Evolutionary conservation across 1,140 invertebrate species (phyloP).

Genomic region (Thaumetopoea pityocampa): DNA sequence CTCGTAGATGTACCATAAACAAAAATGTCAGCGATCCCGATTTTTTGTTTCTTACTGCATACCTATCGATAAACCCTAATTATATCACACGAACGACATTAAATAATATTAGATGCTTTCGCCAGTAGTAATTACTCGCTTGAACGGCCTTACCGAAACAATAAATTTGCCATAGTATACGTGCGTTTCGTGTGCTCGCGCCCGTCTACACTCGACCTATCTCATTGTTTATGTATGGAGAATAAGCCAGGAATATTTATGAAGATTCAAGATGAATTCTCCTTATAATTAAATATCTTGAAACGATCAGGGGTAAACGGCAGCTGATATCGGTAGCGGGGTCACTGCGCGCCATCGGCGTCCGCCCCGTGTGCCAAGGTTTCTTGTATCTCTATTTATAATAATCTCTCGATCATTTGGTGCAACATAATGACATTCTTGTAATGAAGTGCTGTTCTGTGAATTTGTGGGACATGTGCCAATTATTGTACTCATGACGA

Average conservation of each 20-base stretch:
- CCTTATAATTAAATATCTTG: conserved; percentile 58
- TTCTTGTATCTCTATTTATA: conserved; percentile 71
- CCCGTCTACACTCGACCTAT: conserved; percentile 71
- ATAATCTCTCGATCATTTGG: conserved; percentile 66
- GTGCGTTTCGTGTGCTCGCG: conserved; percentile 70
- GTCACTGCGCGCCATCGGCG: conserved; percentile 36
- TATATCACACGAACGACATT: conserved; percentile 73
- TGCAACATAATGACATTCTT: conserved; percentile 73
- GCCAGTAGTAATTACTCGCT: conserved; percentile 43
- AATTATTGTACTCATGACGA: conserved; percentile 66
- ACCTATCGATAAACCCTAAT: conserved; percentile 71
- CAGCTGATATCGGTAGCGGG: conserved; percentile 31
- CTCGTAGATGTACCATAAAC: conserved; percentile 76
- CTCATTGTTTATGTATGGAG: conserved; percentile 75
- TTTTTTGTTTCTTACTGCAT: conserved; percentile 75
- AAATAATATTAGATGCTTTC: conserved; percentile 69
- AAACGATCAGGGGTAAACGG: conserved; percentile 33
- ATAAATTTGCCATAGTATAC: conserved; percentile 72
- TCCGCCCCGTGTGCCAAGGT: conserved; percentile 54
- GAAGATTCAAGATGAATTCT: conserved; percentile 50
- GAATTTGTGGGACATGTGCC: conserved; percentile 71
- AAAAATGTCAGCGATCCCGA: conserved; percentile 77
- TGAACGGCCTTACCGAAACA: conserved; percentile 47
- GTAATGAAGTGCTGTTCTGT: conserved; percentile 67
- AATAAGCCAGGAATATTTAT: conserved; percentile 72